Conservation (phyloP, 2,113 vertebrate species). For the Pelecanoides urinatrix region DNA sequence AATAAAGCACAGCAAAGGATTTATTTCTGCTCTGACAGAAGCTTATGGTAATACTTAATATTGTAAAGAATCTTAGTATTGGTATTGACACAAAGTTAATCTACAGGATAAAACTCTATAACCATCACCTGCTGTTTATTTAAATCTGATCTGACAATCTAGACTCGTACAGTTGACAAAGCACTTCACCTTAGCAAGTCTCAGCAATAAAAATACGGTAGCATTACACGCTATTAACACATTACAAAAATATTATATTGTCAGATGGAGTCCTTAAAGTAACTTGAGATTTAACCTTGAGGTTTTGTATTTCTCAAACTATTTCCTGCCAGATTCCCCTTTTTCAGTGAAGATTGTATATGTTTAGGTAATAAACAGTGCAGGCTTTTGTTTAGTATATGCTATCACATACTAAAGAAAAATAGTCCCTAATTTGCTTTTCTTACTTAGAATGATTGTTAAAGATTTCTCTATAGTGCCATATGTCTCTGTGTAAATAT, state of each 20-base stretch:
- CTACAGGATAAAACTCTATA: background rate
- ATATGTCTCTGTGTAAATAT: background rate
- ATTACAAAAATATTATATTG: constrained; percentile 10
- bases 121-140: background rate
- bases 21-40: background rate
- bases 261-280: constrained; percentile 39
- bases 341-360: background rate
- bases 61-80: background rate
- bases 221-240: background rate
- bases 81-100: background rate
- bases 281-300: background rate
- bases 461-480: background rate
- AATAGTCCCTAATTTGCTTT: background rate
- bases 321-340: background rate
- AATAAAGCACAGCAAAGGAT: background rate
- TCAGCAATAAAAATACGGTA: background rate
- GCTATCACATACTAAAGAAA: background rate
- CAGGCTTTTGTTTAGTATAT: background rate
- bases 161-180: background rate
- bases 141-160: constrained; percentile 48
- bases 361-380: background rate
- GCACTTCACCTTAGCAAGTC: constrained; percentile 22
- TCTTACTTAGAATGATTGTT: background rate
- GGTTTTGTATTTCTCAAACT: constrained; percentile 12
- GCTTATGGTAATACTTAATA: background rate